Evolutionary conservation across 2,888 invertebrate species (phyloP).

Genomic region (Argyresthia albistria): DNA sequence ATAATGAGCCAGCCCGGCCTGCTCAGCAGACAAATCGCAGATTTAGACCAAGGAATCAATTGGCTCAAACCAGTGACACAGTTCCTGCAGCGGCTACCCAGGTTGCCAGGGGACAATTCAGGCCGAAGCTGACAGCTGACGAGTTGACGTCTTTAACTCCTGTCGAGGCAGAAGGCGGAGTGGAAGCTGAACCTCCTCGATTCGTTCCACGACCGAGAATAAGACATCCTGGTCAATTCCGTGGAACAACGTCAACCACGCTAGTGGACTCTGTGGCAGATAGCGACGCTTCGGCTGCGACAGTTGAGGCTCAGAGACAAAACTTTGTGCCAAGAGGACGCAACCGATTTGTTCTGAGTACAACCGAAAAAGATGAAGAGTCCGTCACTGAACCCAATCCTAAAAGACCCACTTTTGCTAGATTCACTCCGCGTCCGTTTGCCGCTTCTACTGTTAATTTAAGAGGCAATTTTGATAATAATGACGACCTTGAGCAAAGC

Average conservation of each 20-base stretch:
- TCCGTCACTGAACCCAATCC: constrained; percentile 23
- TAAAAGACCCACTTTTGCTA: constrained; percentile 43
- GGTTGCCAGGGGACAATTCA: constrained; percentile 41
- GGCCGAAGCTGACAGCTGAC: constrained; percentile 42
- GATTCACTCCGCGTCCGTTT: constrained; percentile 60
- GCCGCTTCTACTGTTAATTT: constrained; percentile 19
- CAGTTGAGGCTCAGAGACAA: constrained; percentile 44
- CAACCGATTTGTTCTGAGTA: constrained; percentile 36
- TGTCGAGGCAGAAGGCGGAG: constrained; percentile 38
- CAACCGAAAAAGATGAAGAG: constrained; percentile 29
- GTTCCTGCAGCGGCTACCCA: constrained; percentile 49
- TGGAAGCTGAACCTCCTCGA: constrained; percentile 19
- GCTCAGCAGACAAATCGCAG: constrained; percentile 16
- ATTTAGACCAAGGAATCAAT: constrained; percentile 34
- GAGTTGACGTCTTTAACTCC: constrained; percentile 70
- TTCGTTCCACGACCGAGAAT: constrained; percentile 23
- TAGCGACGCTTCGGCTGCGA: constrained; percentile 54
- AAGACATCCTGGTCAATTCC: constrained; percentile 15
- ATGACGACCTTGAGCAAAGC: constrained; percentile 13
- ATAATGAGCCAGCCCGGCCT: constrained; percentile 19
- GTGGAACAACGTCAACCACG: constrained; percentile 30
- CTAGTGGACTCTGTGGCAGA: constrained; percentile 34
- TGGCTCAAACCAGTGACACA: constrained; percentile 29
- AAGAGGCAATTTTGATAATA: constrained; percentile 17
- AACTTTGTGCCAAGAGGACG: constrained; percentile 45